Conservation (phyloP, 2,888 invertebrate genomes). For the Caenorhabditis auriculariae region DNA sequence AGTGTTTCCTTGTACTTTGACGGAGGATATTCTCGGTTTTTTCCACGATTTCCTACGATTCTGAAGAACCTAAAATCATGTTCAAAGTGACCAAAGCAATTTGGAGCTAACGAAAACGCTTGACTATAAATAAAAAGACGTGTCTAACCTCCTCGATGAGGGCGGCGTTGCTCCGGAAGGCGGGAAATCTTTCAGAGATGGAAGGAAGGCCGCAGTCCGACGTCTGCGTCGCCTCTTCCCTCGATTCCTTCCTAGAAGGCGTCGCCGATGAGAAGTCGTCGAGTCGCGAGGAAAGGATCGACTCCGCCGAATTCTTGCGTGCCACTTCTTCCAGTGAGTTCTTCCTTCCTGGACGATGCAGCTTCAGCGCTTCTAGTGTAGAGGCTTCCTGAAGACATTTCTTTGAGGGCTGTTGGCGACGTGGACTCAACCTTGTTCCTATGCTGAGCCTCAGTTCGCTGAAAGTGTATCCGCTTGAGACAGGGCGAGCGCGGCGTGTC, state of each 20-base stretch:
- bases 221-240: conserved; percentile 41
- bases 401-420: conserved; percentile 5
- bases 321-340: conserved; percentile 26
- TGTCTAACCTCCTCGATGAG: conserved; percentile 12
- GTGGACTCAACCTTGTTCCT: conserved; percentile 7
- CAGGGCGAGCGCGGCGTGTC: conserved; percentile 43
- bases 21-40: too few species aligned
- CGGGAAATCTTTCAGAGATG: conserved; percentile 23
- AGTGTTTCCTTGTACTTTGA: too few species aligned
- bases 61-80: too few species aligned
- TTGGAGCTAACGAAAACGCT: too few species aligned
- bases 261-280: conserved; percentile 13
- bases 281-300: conserved; percentile 5
- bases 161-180: conserved; percentile 20
- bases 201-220: conserved; percentile 20
- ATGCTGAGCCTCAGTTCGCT: conserved; percentile 37
- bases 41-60: too few species aligned
- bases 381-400: too few species aligned
- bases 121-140: too few species aligned
- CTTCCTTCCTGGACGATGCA: conserved; percentile 16
- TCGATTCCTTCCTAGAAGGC: conserved; percentile 29
- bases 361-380: conserved; percentile 25
- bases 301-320: conserved; percentile 16
- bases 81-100: too few species aligned
- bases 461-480: conserved; percentile 45